phyloP scores from a whole-genome alignment of 1,140 invertebrate genomes.

The Euura saliciscinereae region DNA sequence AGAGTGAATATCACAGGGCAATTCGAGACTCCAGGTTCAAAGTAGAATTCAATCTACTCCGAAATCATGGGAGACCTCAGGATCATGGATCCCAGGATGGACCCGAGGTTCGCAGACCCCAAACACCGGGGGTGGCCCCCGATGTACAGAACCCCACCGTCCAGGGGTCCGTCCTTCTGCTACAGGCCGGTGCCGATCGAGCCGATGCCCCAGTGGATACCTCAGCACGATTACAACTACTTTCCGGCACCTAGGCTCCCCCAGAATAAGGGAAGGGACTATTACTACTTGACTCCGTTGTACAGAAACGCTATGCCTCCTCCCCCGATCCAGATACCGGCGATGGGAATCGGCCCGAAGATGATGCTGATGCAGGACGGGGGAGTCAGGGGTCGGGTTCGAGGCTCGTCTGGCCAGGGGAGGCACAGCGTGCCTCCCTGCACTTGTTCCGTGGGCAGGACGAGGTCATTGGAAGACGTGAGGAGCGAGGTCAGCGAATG shows the following conservation, averaged over 20 bases:
- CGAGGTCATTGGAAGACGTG: slow-evolving; percentile 73
- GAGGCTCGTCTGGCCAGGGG: slow-evolving; percentile 46
- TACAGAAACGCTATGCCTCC: slow-evolving; percentile 69
- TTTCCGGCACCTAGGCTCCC: slow-evolving; percentile 48
- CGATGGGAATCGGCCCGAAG: slow-evolving; percentile 37
- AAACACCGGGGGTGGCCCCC: slow-evolving; percentile 66
- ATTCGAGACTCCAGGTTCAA: too few relatives aligned
- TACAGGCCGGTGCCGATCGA: slow-evolving; percentile 62
- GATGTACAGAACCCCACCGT: slow-evolving; percentile 62
- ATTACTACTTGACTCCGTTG: slow-evolving; percentile 72
- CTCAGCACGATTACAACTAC: slow-evolving; percentile 60
- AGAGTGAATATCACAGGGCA: neutral
- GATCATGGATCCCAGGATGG: slow-evolving; percentile 54
- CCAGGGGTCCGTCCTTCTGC: slow-evolving; percentile 60
- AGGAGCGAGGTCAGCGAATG: slow-evolving; percentile 69
- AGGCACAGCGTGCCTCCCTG: slow-evolving; percentile 55
- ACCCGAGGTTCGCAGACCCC: slow-evolving; percentile 47
- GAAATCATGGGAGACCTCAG: slow-evolving; percentile 56
- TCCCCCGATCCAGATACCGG: slow-evolving; percentile 50
- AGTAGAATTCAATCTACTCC: slow-evolving; percentile 1
- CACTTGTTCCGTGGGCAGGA: slow-evolving; percentile 64
- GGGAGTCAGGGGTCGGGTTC: slow-evolving; percentile 32
- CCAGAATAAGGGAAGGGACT: slow-evolving; percentile 67
- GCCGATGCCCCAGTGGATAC: slow-evolving; percentile 48
- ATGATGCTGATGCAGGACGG: slow-evolving; percentile 59